These are phyloP conservation scores for Andrena marginata DNA, from an alignment of 2,888 invertebrate genomes.

Conservation along the genomic window DNA sequence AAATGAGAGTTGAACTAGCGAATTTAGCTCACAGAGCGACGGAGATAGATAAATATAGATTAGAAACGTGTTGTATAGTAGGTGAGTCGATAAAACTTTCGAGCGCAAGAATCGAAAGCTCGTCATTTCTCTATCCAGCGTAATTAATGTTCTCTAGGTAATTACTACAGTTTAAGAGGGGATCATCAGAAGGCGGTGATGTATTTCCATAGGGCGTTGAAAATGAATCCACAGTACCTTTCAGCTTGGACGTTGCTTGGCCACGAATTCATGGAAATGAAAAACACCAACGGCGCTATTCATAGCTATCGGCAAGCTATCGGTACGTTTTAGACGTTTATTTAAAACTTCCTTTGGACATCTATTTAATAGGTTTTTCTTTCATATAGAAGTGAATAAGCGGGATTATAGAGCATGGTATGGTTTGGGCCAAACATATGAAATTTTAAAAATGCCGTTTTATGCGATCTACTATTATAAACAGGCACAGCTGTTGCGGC, in stretches of 20 bases:
- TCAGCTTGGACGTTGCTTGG: constrained; percentile 99
- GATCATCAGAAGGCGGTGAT: constrained; percentile 99
- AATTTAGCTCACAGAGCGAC: constrained; percentile 97
- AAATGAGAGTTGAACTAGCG: constrained; percentile 95
- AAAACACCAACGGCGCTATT: constrained; percentile 99
- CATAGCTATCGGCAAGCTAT: constrained; percentile 98
- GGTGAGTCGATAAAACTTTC: constrained; percentile 87
- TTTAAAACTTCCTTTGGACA: too few relatives aligned
- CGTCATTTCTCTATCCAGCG: constrained; percentile 13
- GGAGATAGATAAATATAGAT: constrained; percentile 97
- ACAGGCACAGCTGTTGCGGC: constrained; percentile 94
- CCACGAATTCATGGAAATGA: constrained; percentile 99
- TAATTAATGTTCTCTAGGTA: constrained; percentile 87
- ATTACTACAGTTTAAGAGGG: constrained; percentile 97
- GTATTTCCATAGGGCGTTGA: constrained; percentile 97
- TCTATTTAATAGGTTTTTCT: not conserved
- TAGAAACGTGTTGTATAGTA: constrained; percentile 99
- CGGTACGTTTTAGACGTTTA: constrained; percentile 86
- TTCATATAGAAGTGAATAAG: constrained; percentile 90
- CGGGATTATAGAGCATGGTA: constrained; percentile 99
- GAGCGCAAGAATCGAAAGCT: not conserved
- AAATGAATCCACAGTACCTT: constrained; percentile 96
- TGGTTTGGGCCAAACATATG: constrained; percentile 99
- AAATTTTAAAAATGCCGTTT: constrained; percentile 97
- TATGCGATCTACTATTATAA: constrained; percentile 99